Conservation (phyloP, 2,113 vertebrate species). For the Montifringilla adamsi region DNA sequence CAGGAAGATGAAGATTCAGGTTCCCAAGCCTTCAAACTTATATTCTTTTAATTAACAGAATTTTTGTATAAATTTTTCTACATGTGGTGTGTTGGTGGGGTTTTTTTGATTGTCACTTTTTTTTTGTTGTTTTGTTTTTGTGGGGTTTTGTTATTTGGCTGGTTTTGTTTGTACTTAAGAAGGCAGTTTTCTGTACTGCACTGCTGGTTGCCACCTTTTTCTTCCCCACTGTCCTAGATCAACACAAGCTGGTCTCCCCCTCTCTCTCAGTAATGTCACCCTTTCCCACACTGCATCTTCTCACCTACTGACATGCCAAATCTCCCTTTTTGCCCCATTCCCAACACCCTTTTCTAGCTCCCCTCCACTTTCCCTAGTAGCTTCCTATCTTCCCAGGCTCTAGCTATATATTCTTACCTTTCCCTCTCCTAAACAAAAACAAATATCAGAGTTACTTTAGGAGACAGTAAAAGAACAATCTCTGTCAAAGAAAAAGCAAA, state of each 20-base stretch:
- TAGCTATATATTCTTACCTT: neutral
- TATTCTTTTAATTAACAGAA: neutral
- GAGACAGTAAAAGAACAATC: neutral
- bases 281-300: neutral
- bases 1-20: neutral
- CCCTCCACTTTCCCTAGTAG: neutral
- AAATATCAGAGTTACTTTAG: slow-evolving; percentile 19
- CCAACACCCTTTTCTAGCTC: neutral
- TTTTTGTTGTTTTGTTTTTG: neutral
- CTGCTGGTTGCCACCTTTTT: neutral
- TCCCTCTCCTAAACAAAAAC: slow-evolving; percentile 14
- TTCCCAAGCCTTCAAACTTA: neutral
- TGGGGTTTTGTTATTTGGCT: neutral
- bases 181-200: neutral
- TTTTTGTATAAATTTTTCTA: neutral
- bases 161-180: neutral
- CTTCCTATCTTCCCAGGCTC: neutral
- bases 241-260: neutral
- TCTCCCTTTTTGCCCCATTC: neutral
- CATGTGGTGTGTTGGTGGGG: neutral
- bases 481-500: slow-evolving; percentile 33
- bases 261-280: neutral
- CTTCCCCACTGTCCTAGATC: neutral
- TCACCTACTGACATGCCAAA: neutral
- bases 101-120: neutral